Conservation (phyloP, 2,113 vertebrate genomes). For the Puntigrus tetrazona region DNA sequence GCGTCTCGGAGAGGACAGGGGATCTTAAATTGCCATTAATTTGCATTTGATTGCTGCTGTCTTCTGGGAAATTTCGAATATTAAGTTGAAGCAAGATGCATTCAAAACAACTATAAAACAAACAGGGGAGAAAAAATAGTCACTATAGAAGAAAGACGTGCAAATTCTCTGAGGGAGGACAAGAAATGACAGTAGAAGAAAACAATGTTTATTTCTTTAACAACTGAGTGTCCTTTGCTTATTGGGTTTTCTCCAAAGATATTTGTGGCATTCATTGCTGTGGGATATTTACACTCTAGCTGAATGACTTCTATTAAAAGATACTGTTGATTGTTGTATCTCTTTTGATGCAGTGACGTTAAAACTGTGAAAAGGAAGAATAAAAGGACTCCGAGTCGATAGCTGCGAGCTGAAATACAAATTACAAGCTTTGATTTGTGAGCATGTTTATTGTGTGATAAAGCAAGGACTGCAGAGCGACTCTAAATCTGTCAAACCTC, state of each 20-base stretch:
- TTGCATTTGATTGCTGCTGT: neutral
- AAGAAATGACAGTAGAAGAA: neutral
- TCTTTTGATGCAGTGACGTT: neutral
- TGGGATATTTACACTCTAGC: slow-evolving; percentile 33
- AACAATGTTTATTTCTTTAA: slow-evolving; percentile 14
- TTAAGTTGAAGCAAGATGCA: slow-evolving; percentile 2
- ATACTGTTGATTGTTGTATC: slow-evolving; percentile 2
- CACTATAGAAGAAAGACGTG: neutral
- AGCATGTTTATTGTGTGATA: neutral
- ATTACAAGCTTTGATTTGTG: no score
- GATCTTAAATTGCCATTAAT: slow-evolving; percentile 13
- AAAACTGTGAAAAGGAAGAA: neutral
- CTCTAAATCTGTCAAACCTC: neutral
- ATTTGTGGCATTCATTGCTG: slow-evolving; percentile 27
- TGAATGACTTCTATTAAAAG: slow-evolving; percentile 18
- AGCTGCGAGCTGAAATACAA: neutral
- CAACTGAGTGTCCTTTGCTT: slow-evolving; percentile 27
- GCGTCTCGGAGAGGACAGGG: neutral
- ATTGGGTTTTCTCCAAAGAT: slow-evolving; percentile 21
- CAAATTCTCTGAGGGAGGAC: neutral
- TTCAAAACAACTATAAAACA: neutral
- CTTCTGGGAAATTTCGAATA: slow-evolving; percentile 7
- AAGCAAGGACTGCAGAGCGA: neutral
- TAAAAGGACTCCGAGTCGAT: neutral
- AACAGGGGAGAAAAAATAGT: neutral